A percentile compares a stretch with the other conserved stretches of the same genome.
Conservation (phyloP, 2,797 vertebrate species). For the Sebastes goodei region DNA sequence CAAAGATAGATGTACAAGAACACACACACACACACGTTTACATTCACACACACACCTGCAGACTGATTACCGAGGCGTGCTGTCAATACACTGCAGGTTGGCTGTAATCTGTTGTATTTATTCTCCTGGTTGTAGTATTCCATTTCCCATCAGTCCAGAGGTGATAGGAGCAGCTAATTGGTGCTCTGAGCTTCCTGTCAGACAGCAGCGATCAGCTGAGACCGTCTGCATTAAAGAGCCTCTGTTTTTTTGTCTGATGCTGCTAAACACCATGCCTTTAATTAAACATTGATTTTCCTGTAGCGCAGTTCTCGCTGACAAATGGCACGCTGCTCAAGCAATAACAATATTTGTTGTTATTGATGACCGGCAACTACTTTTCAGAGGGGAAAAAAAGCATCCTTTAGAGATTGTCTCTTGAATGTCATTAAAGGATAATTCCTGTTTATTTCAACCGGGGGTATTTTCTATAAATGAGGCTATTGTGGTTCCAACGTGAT, state of each 20-base stretch:
- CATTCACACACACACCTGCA: neutral
- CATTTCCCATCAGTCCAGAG: conserved; percentile 6
- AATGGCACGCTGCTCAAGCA: conserved; percentile 64
- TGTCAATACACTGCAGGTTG: neutral
- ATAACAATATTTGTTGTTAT: conserved; percentile 65
- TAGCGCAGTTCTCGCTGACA: conserved; percentile 58
- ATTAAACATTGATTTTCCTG: conserved; percentile 80
- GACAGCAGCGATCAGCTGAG: conserved; percentile 28
- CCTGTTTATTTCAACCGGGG: neutral
- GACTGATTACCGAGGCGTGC: neutral
- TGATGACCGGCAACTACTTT: conserved; percentile 34
- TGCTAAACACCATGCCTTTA: conserved; percentile 71
- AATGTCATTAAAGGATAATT: conserved; percentile 1
- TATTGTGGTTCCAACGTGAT: neutral
- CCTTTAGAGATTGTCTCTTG: conserved; percentile 6
- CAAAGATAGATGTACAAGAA: neutral
- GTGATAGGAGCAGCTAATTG: conserved; percentile 32
- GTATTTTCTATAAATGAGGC: neutral
- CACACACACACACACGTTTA: neutral
- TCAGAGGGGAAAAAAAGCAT: neutral
- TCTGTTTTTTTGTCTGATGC: conserved; percentile 53
- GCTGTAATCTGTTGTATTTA: neutral
- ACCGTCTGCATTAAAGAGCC: conserved; percentile 43
- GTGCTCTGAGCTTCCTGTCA: conserved; percentile 19
- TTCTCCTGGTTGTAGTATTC: neutral